phyloP scores from a whole-genome alignment of 2,888 invertebrate species.

The Gymnosoma rotundatum region DNA sequence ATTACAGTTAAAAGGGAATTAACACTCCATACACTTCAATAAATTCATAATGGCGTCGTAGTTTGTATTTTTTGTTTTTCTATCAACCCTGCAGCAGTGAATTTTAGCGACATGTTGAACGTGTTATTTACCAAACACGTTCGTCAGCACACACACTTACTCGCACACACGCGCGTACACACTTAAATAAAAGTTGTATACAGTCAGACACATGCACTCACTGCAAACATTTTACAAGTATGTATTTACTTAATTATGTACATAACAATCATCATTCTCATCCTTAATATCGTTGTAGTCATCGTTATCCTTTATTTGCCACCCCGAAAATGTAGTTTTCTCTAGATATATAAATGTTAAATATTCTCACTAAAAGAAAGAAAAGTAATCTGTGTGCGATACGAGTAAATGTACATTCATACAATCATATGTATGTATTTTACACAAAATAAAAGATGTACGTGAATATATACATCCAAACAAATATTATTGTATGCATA shows the following conservation, averaged over 20 bases:
- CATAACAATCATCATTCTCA: constrained; percentile 52
- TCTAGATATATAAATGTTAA: neutral
- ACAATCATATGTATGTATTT: constrained; percentile 18
- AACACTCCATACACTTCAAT: constrained; percentile 71
- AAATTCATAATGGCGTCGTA: constrained; percentile 71
- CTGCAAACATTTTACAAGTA: constrained; percentile 47
- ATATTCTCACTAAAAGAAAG: constrained; percentile 9
- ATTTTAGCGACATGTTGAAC: constrained; percentile 79
- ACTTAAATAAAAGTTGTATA: constrained; percentile 25
- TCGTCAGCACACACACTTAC: constrained; percentile 75
- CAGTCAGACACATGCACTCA: constrained; percentile 13
- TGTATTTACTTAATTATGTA: constrained; percentile 70
- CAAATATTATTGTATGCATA: constrained; percentile 5
- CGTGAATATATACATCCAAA: constrained; percentile 5
- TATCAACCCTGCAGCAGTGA: constrained; percentile 69
- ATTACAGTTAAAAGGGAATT: constrained; percentile 71
- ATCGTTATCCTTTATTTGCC: constrained; percentile 43
- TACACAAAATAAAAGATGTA: constrained; percentile 44
- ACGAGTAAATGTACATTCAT: neutral
- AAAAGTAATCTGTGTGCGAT: constrained; percentile 24
- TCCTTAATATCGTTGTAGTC: neutral
- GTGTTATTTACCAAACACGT: constrained; percentile 81
- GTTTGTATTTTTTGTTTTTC: constrained; percentile 49
- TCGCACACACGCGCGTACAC: constrained; percentile 1
- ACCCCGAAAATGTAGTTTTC: constrained; percentile 30